phyloP scores from a whole-genome alignment of 2,797 vertebrate species.

The Hoplostethus atlanticus region DNA sequence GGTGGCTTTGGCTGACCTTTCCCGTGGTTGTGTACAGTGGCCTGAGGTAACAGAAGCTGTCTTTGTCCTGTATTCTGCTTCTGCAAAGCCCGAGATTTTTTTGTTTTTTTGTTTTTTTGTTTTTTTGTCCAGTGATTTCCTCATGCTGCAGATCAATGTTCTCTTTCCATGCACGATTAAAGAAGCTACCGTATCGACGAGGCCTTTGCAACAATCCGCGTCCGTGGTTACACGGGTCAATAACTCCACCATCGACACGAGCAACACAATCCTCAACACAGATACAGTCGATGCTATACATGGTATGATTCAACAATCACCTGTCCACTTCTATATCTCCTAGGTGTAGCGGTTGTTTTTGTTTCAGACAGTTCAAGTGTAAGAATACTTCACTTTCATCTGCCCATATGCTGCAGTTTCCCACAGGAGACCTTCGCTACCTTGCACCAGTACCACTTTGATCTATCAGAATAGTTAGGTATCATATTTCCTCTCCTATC shows the following conservation, averaged over 20 bases:
- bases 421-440: background rate
- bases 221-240: conserved; percentile 20
- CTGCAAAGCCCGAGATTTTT: no score
- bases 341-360: background rate
- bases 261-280: background rate
- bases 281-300: background rate
- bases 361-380: conserved; percentile 7
- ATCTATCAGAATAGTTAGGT: background rate
- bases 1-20: conserved; percentile 49
- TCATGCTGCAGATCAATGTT: conserved; percentile 42
- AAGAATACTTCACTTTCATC: background rate
- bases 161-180: conserved; percentile 29
- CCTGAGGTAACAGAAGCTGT: conserved; percentile 25
- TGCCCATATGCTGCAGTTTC: background rate
- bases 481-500: background rate
- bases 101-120: background rate
- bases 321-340: conserved; percentile 5
- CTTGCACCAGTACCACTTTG: background rate
- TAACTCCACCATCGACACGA: conserved; percentile 15
- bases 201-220: background rate
- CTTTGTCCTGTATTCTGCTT: conserved; percentile 26
- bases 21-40: conserved; percentile 6
- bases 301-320: background rate
- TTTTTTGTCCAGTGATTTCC: conserved; percentile 16
- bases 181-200: conserved; percentile 51